Base-by-base conservation (phyloP, 2,888 invertebrate species). In the Sclerodermus sp. region DNA sequence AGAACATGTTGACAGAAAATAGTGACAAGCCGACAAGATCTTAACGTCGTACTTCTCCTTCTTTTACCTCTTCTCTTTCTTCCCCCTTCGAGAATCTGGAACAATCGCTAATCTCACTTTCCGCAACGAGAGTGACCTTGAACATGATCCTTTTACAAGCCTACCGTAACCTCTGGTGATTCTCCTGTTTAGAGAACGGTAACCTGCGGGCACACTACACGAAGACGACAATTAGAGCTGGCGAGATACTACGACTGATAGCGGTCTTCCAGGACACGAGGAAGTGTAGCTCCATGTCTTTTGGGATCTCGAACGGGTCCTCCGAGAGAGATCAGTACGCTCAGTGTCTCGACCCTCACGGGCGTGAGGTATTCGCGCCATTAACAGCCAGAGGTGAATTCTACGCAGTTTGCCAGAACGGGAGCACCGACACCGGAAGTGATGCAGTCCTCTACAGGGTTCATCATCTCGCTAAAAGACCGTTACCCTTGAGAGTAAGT, bases 181-280 rank as follows among this genome's bases (percentile, higher is more conserved):
- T 39, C 10, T 14, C 4, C 14, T 23, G 57, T 61, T 23, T 62
- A 77, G 77, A 74, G 57, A 76, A 74, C 49, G 76, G 76, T 40
- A 77, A 77, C 57, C 59, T 77, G n/a, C 70, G 76, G 32, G 77
- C 77, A 42, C 80, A 79, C 57, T 83, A 82, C 58, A 76, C 79
- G 40, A 81, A 81, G 62, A 81, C 81, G 29, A 79, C 77, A 31
- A 78, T 82, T 47, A 73, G 76, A 51, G 79, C 81, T 9, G 82
- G 82, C 2, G 81, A 82, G 56, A 80, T 82, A 34, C 69, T 83
- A 31, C 79, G 81, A 46, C 74, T 83, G 50, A 73, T 82, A 49
- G 83, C 82, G 10, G 81, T 83, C 23, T 83, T 82, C 66, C 82
- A 82, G 57, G 82, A 83, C 67, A 78, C 81, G 40, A 68, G 75